Evolutionary conservation across 1,140 invertebrate genomes (phyloP).

Genomic region (Liolophura sinensis): DNA sequence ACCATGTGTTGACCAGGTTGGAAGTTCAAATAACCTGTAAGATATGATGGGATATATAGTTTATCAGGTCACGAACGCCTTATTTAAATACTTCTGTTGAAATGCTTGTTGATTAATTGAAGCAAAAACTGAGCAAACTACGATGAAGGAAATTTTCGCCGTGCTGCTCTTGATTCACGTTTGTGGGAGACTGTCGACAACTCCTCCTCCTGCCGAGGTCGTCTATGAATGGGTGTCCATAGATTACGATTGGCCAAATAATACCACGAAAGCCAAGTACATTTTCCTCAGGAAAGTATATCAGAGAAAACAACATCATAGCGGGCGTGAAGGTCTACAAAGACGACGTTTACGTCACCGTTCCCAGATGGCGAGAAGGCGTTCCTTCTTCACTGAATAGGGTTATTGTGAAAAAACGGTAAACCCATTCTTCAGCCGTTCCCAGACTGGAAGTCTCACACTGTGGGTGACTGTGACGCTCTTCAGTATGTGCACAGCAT

Average conservation of each 20-base stretch:
- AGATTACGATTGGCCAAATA: conserved; percentile 21
- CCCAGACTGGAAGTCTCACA: conserved; percentile 29
- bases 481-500: conserved; percentile 40
- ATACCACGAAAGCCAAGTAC: background rate
- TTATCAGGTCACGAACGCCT: too few relatives aligned
- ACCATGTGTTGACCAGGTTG: too few relatives aligned
- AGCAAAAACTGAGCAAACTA: too few relatives aligned
- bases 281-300: conserved; percentile 6
- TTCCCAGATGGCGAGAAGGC: conserved; percentile 36
- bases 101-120: too few relatives aligned
- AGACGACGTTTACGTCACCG: conserved; percentile 29
- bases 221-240: conserved; percentile 6
- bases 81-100: too few relatives aligned
- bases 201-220: too few relatives aligned
- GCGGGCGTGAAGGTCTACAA: conserved; percentile 32
- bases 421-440: conserved; percentile 24
- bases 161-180: too few relatives aligned
- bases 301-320: conserved; percentile 21
- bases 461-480: conserved; percentile 27
- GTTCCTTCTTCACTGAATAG: conserved; percentile 27
- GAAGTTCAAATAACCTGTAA: too few relatives aligned
- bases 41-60: too few relatives aligned
- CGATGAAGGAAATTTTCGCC: too few relatives aligned
- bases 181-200: too few relatives aligned
- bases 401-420: conserved; percentile 9